These are phyloP conservation scores for Ornithoptera alexandrae DNA, from an alignment of 2,888 invertebrate genomes.

Conservation along the genomic window DNA sequence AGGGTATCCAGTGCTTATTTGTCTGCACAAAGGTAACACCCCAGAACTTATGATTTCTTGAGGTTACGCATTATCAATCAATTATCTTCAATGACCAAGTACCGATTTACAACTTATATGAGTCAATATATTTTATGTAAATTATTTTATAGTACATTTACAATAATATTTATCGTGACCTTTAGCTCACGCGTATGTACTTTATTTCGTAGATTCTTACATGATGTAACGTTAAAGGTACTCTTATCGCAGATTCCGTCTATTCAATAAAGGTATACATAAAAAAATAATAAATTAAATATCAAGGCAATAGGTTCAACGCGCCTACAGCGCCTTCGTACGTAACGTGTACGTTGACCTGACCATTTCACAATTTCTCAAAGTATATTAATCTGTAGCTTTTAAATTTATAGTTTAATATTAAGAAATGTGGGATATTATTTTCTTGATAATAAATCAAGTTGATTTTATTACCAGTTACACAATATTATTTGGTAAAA, in stretches of 20 bases:
- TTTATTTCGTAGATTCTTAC: not conserved
- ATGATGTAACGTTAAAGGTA: constrained; percentile 2
- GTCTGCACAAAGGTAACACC: no score
- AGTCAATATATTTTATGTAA: no score
- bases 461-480: constrained; percentile 26
- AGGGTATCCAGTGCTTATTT: no score
- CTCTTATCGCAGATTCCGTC: constrained; percentile 1
- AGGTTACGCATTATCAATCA: no score
- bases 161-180: not conserved
- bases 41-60: no score
- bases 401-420: constrained; percentile 33
- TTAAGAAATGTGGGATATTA: constrained; percentile 28
- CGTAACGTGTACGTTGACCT: constrained; percentile 25
- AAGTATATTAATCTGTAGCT: constrained; percentile 36
- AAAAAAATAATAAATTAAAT: constrained; percentile 18
- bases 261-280: constrained; percentile 9
- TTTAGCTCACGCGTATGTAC: not conserved
- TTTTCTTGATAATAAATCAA: constrained; percentile 21
- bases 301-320: constrained; percentile 25
- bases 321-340: constrained; percentile 21
- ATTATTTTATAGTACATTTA: not conserved
- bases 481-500: constrained; percentile 30
- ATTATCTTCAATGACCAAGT: no score
- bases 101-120: no score
- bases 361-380: constrained; percentile 43